phyloP scores from a whole-genome alignment of 2,113 vertebrate species.

The Malurus alboscapulatus region DNA sequence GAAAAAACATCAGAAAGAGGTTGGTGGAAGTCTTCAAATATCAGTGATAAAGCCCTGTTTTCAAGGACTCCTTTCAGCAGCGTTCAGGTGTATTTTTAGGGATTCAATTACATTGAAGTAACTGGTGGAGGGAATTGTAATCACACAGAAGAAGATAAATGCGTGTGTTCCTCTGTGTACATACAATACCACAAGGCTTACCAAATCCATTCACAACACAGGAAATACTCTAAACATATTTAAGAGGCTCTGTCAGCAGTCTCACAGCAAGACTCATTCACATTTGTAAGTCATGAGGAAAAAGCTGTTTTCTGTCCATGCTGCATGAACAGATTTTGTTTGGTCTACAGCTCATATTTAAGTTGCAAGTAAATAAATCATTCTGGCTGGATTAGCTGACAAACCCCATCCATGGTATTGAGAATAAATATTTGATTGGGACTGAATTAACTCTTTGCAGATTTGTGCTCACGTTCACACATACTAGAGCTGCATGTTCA shows the following conservation, averaged over 20 bases:
- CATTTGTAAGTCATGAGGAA: conserved; percentile 12
- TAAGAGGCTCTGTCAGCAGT: conserved; percentile 23
- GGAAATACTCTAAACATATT: conserved; percentile 5
- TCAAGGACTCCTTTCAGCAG: background rate
- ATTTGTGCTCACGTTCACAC: background rate
- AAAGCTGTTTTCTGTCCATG: conserved; percentile 44
- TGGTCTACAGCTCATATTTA: conserved; percentile 54
- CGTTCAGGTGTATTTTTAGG: background rate
- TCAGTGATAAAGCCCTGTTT: background rate
- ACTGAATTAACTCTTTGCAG: conserved; percentile 27
- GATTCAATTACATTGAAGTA: background rate
- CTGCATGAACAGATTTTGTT: conserved; percentile 61
- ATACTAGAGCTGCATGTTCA: background rate
- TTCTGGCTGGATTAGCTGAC: conserved; percentile 41
- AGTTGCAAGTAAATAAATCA: conserved; percentile 58
- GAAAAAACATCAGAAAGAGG: background rate
- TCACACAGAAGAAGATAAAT: background rate
- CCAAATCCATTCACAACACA: background rate
- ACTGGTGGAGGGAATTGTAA: background rate
- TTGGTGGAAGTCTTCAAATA: background rate
- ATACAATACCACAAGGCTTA: background rate
- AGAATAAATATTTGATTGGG: conserved; percentile 41
- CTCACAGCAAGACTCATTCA: conserved; percentile 13
- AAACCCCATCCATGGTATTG: background rate
- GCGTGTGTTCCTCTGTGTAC: background rate